Evolutionary conservation across 1,140 invertebrate genomes (phyloP).

Genomic region (Harpegnathos saltator): DNA sequence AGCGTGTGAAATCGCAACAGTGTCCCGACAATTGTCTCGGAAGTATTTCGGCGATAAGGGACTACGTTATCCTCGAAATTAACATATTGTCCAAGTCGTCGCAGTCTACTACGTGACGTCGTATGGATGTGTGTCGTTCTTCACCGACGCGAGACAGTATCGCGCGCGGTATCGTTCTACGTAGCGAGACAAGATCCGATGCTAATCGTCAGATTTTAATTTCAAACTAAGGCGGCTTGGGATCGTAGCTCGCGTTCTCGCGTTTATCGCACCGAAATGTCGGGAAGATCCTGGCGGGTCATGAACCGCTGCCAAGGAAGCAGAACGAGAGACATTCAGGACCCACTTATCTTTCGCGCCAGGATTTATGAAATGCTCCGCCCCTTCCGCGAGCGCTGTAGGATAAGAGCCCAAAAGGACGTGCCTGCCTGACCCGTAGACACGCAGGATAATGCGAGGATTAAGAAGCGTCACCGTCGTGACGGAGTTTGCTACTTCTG

Average conservation of each 20-base stretch:
- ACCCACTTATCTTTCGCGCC: slow-evolving; percentile 69
- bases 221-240: not conserved
- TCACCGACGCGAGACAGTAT: not conserved
- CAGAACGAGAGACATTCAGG: slow-evolving; percentile 62
- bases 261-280: slow-evolving; percentile 60
- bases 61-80: not conserved
- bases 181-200: not conserved
- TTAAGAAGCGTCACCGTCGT: slow-evolving; percentile 56
- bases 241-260: slow-evolving; percentile 5
- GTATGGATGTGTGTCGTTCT: not conserved
- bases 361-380: slow-evolving; percentile 72
- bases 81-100: too few species aligned
- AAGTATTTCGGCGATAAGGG: not conserved
- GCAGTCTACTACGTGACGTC: too few species aligned
- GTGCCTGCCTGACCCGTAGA: slow-evolving; percentile 64
- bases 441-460: slow-evolving; percentile 67
- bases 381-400: slow-evolving; percentile 38
- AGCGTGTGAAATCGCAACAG: not conserved
- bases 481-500: slow-evolving; percentile 41
- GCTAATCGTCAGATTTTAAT: slow-evolving; percentile 48
- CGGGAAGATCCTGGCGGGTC: slow-evolving; percentile 18
- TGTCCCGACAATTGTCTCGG: not conserved
- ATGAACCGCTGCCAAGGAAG: slow-evolving; percentile 42
- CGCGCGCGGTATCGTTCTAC: not conserved
- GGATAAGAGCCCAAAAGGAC: slow-evolving; percentile 69